These are phyloP conservation scores for Eudyptes chrysolophus DNA, from an alignment of 2,113 vertebrate species.

Conservation along the genomic window DNA sequence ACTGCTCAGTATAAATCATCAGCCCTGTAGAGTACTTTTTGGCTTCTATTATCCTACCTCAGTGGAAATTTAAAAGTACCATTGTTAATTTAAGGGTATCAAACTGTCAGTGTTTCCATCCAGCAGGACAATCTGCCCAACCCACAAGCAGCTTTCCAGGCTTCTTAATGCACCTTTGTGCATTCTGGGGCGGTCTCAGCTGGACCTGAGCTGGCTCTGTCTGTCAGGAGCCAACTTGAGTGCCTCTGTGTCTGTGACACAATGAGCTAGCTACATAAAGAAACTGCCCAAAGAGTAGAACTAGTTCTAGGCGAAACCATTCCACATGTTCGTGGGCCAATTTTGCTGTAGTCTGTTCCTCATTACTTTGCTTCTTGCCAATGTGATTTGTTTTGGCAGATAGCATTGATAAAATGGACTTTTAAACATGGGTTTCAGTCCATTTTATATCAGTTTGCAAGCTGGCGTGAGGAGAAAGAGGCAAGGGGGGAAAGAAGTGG, in stretches of 20 bases:
- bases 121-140: neutral
- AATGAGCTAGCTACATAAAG: neutral
- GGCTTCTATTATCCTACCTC: neutral
- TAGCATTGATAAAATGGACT: neutral
- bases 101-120: neutral
- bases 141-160: neutral
- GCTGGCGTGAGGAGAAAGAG: neutral
- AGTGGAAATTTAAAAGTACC: neutral
- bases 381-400: neutral
- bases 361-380: neutral
- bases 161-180: neutral
- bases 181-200: neutral
- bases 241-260: neutral
- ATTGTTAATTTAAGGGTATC: neutral
- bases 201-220: neutral
- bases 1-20: conserved; percentile 31
- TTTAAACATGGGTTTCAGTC: neutral
- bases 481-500: neutral
- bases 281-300: neutral
- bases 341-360: neutral
- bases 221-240: neutral
- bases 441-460: neutral
- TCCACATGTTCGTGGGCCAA: neutral
- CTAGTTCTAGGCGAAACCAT: neutral
- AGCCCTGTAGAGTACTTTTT: neutral